Conservation (phyloP, 1,140 invertebrate species). For the Caerostris darwini region DNA sequence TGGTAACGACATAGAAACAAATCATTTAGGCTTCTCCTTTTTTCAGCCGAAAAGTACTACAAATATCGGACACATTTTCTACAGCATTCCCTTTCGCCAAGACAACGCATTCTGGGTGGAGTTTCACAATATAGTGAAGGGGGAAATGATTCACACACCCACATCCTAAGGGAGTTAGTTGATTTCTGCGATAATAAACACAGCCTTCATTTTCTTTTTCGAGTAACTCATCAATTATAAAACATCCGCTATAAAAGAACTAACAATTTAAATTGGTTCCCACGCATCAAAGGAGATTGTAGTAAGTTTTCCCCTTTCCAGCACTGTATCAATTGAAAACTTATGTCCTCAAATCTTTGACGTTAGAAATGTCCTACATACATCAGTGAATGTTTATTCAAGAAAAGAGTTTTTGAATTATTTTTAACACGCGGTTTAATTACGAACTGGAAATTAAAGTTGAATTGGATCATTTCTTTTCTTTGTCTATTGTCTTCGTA, state of each 20-base stretch:
- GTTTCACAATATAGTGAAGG: constrained; percentile 18
- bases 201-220: constrained; percentile 43
- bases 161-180: constrained; percentile 65
- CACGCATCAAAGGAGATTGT: constrained; percentile 6
- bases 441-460: not conserved
- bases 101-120: constrained; percentile 57
- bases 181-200: constrained; percentile 62
- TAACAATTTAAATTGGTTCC: constrained; percentile 35
- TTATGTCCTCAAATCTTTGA: not conserved
- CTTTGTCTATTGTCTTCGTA: not conserved
- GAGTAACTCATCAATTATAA: constrained; percentile 45
- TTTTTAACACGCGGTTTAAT: not conserved
- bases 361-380: not conserved
- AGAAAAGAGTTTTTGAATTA: not conserved
- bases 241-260: constrained; percentile 47
- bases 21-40: too few relatives aligned
- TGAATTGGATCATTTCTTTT: not conserved
- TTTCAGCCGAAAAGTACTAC: not conserved
- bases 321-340: constrained; percentile 13
- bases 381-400: not conserved
- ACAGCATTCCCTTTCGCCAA: not conserved
- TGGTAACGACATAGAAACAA: too few relatives aligned
- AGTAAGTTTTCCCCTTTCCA: not conserved
- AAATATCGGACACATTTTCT: constrained; percentile 9
- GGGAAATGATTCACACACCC: constrained; percentile 57